Evolutionary conservation across 2,888 invertebrate species (phyloP), one percentile per base, ranked within the genome.

Genomic region (Drosophila prolongata): DNA sequence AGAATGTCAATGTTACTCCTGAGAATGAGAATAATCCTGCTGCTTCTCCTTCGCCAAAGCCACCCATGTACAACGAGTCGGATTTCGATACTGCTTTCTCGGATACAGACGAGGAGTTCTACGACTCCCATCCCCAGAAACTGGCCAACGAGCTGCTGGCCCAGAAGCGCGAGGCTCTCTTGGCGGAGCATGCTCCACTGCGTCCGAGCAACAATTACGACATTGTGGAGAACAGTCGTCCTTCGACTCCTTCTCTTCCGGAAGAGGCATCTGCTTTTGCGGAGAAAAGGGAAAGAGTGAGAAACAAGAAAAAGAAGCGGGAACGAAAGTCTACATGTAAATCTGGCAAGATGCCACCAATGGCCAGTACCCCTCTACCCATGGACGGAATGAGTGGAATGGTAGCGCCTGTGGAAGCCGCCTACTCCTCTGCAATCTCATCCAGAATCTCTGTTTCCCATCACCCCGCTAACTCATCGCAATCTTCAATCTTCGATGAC

Each of bases 31-130:
- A 60, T 4, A 76, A 66, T 30, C 47, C 49, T 5, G 35, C 57
- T 6, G 40, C 61, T 10, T 72, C 83, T 5, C 75, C 85, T 0
- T 74, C 72, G 1, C 79, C 90, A 0, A 80, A 84, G 37, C 95
- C 95, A 79, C 93, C 94, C 1, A 93, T 95, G 1, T 95, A 97
- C 71, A 94, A 94, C 38, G 97, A 97, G 92, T 96, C 96, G 0
- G 97, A 97, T 92, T 93, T 97, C 55, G 97, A 97, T 80, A 97
- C 97, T 0, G 95, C 96, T 14, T 96, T 97, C 91, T 95, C 96
- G 53, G 96, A 96, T 75, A 97, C 97, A 0, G 97, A 97, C 91
- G 97, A 97, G 92, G 97, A 97, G 80, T 97, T 97, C 91, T 97
- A 97, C 90, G 97, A 97, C 90, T 94, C 96, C 83, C 94, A 96